phyloP scores from a whole-genome alignment of 2,888 invertebrate species.

The Chymomyza procnemis region DNA sequence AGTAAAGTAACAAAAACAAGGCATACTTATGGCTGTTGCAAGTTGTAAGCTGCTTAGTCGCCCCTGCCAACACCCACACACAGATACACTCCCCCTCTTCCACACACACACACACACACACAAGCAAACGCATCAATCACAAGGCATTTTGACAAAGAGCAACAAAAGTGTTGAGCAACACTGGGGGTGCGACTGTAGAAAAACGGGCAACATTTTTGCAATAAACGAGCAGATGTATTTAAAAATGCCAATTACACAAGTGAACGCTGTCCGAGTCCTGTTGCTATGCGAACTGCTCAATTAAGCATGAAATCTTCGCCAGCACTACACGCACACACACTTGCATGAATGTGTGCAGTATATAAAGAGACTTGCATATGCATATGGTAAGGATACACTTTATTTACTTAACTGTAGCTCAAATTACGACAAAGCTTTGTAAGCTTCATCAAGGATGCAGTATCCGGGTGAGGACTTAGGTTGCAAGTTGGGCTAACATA shows the following conservation, averaged over 20 bases:
- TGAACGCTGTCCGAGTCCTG: background rate
- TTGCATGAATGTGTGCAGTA: background rate
- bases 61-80: conserved; percentile 14
- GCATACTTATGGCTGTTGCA: conserved; percentile 60
- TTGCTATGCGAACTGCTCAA: conserved; percentile 36
- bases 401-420: background rate
- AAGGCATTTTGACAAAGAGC: conserved; percentile 28
- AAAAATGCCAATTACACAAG: conserved; percentile 29
- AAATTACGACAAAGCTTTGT: background rate
- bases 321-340: background rate
- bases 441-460: background rate
- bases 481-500: too few species aligned
- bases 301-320: conserved; percentile 33
- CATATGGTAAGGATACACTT: background rate
- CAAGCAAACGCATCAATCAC: conserved; percentile 52
- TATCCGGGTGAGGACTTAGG: too few species aligned
- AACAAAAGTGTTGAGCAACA: background rate
- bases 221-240: conserved; percentile 19
- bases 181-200: background rate
- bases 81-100: too few species aligned
- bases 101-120: too few species aligned
- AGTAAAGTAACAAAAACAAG: background rate
- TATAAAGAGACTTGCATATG: background rate
- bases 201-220: background rate
- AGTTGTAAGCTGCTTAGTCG: conserved; percentile 59